phyloP scores from a whole-genome alignment of 2,888 invertebrate genomes.

The Chydorus sphaericus region DNA sequence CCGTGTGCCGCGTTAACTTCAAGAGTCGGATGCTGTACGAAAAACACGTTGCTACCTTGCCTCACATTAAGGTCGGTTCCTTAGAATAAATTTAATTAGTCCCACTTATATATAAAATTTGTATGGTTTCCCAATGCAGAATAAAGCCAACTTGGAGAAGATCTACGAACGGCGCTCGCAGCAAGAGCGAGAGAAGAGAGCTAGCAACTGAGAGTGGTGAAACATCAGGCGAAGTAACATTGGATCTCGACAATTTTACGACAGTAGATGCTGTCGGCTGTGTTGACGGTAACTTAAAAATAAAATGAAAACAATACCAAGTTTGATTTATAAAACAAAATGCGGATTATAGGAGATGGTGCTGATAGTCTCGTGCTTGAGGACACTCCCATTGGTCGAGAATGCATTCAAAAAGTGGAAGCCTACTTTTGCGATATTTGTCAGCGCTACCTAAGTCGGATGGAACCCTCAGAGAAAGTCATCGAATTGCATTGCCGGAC shows the following conservation, averaged over 20 bases:
- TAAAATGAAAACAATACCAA: not conserved
- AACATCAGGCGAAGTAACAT: constrained; percentile 44
- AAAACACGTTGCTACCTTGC: constrained; percentile 63
- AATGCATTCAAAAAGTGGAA: constrained; percentile 61
- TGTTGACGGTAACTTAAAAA: constrained; percentile 46
- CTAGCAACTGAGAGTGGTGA: constrained; percentile 16
- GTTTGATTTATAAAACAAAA: not conserved
- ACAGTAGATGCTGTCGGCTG: constrained; percentile 79
- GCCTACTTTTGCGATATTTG: constrained; percentile 68
- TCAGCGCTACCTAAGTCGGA: constrained; percentile 51
- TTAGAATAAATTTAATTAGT: not conserved
- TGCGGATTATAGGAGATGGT: not conserved
- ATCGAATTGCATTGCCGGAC: constrained; percentile 10
- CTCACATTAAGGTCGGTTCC: constrained; percentile 39
- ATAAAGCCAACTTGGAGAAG: constrained; percentile 38
- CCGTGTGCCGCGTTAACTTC: constrained; percentile 58
- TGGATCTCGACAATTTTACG: constrained; percentile 69
- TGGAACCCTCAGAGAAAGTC: constrained; percentile 10
- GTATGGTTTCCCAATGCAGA: constrained; percentile 29
- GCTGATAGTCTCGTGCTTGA: not conserved
- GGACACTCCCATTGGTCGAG: constrained; percentile 34
- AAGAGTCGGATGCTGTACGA: constrained; percentile 74
- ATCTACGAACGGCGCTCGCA: constrained; percentile 27
- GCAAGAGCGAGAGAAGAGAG: constrained; percentile 12
- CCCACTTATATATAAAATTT: not conserved